Percentiles rank a stretch among this genome's conserved stretches.
phyloP scores from a whole-genome alignment of 2,888 invertebrate species.

The Yponomeuta malinellus region DNA sequence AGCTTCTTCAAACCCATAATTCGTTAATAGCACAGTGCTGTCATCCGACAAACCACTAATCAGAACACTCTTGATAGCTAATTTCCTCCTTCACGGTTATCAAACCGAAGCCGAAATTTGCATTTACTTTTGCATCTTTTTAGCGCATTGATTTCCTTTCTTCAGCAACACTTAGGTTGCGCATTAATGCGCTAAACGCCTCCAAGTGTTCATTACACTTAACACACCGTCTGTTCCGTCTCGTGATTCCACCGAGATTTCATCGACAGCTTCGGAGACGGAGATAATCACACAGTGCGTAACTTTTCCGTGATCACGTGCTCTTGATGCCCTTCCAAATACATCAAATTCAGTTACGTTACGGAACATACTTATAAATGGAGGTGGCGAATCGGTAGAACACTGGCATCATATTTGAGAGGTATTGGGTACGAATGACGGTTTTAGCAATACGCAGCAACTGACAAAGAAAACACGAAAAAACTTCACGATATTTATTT shows the following conservation, averaged over 20 bases:
- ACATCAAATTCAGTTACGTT: neutral
- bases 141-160: constrained; percentile 21
- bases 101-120: constrained; percentile 48
- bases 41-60: constrained; percentile 34
- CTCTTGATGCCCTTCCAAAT: neutral
- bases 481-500: too few species aligned
- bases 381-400: too few species aligned
- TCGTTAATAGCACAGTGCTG: constrained; percentile 6
- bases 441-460: too few species aligned
- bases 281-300: constrained; percentile 44
- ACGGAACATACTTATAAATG: neutral
- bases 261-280: constrained; percentile 41
- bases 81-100: constrained; percentile 56
- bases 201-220: constrained; percentile 51
- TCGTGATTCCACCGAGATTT: constrained; percentile 54
- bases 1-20: neutral
- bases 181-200: constrained; percentile 59
- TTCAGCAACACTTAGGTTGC: constrained; percentile 46
- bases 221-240: constrained; percentile 35
- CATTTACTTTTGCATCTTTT: constrained; percentile 35
- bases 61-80: constrained; percentile 33
- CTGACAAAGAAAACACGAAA: too few species aligned
- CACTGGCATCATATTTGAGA: too few species aligned
- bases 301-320: constrained; percentile 48
- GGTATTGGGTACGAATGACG: too few species aligned